phyloP scores from a whole-genome alignment of 2,113 vertebrate species.

The Cathartes aura region DNA sequence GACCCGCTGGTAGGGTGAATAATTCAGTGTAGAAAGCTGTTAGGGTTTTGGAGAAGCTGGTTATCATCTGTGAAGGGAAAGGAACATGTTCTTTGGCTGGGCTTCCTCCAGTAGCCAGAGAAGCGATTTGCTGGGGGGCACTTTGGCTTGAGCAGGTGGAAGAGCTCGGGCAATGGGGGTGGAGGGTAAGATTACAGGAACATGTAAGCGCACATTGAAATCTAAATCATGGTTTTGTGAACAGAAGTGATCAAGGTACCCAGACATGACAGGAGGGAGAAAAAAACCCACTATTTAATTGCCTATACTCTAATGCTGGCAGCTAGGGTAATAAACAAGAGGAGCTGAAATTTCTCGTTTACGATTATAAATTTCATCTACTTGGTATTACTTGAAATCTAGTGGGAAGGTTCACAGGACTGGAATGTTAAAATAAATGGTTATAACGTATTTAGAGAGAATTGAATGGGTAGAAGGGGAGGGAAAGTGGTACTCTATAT shows the following conservation, averaged over 20 bases:
- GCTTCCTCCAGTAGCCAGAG: neutral
- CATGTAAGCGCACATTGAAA: neutral
- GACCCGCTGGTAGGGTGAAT: neutral
- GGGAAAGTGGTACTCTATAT: slow-evolving; percentile 1
- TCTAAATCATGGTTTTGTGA: neutral
- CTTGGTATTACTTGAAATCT: slow-evolving; percentile 26
- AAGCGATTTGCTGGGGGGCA: neutral
- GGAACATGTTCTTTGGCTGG: neutral
- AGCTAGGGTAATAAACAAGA: slow-evolving; percentile 19
- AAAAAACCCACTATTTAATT: neutral
- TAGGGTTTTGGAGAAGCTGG: neutral
- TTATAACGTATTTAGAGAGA: slow-evolving; percentile 38
- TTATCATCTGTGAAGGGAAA: neutral
- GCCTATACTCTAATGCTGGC: neutral
- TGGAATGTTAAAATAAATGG: slow-evolving; percentile 29
- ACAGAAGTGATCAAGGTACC: neutral
- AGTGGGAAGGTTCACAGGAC: slow-evolving; percentile 12
- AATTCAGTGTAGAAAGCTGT: neutral
- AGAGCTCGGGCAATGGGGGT: neutral
- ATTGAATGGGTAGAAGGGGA: slow-evolving; percentile 16
- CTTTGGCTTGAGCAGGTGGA: neutral
- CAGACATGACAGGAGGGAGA: neutral
- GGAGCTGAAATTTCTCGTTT: slow-evolving; percentile 12
- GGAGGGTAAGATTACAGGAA: neutral
- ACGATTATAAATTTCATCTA: neutral